phyloP scores from a whole-genome alignment of 2,797 vertebrate genomes.

The Melanotaenia maccullochi region DNA sequence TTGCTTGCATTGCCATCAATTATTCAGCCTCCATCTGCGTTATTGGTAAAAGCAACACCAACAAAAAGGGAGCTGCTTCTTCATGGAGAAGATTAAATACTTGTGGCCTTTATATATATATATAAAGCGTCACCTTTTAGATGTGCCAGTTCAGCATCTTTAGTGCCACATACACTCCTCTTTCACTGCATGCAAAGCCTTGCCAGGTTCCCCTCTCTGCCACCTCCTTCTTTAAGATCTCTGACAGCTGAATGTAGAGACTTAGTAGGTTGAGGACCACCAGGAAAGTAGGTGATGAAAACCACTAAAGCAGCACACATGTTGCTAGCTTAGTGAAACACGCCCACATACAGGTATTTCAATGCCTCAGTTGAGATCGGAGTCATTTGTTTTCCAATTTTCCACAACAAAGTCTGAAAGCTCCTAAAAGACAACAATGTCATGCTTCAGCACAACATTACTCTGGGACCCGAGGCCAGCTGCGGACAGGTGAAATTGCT shows the following conservation, averaged over 20 bases:
- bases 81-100: constrained; percentile 63
- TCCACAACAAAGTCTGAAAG: constrained; percentile 59
- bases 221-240: constrained; percentile 51
- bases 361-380: constrained; percentile 38
- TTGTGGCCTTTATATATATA: constrained; percentile 55
- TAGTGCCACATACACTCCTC: constrained; percentile 48
- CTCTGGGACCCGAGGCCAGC: constrained; percentile 45
- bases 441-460: constrained; percentile 48
- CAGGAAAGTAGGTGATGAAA: constrained; percentile 65
- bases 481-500: constrained; percentile 73
- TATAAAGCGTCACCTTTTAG: constrained; percentile 57
- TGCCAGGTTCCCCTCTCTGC: constrained; percentile 53
- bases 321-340: constrained; percentile 49
- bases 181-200: constrained; percentile 37
- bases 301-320: constrained; percentile 44
- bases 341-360: constrained; percentile 60
- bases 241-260: constrained; percentile 40
- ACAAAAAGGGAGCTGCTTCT: constrained; percentile 46
- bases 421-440: constrained; percentile 41
- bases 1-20: constrained; percentile 71
- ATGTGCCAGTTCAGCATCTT: constrained; percentile 57
- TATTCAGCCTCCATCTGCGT: constrained; percentile 76
- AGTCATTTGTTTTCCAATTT: constrained; percentile 55
- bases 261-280: constrained; percentile 63
- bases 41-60: constrained; percentile 32